These are phyloP conservation scores for Verasper variegatus DNA, from an alignment of 2,113 vertebrate genomes.

Conservation along the genomic window DNA sequence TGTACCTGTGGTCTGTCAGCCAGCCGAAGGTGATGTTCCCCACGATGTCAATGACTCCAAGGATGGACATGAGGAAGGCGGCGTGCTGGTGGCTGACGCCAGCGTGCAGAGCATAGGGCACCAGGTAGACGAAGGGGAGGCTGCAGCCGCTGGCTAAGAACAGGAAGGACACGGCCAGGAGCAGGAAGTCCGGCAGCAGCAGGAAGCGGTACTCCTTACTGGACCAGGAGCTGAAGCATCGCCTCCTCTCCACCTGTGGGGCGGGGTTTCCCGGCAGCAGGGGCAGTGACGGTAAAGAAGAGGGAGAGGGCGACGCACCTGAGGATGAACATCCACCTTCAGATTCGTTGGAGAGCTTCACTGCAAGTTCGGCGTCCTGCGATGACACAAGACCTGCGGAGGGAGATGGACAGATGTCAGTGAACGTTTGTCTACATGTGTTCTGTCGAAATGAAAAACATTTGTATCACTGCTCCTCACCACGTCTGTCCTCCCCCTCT, in stretches of 20 bases:
- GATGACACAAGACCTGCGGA: constrained; percentile 12
- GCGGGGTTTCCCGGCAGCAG: background rate
- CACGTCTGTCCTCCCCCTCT: background rate
- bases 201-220: constrained; percentile 88
- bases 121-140: constrained; percentile 93
- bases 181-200: constrained; percentile 87
- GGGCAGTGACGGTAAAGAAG: background rate
- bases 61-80: constrained; percentile 94
- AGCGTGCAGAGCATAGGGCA: constrained; percentile 90
- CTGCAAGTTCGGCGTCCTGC: constrained; percentile 2
- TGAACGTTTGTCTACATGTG: too few relatives aligned
- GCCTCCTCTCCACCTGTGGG: background rate
- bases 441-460: background rate
- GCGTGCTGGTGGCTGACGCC: constrained; percentile 90
- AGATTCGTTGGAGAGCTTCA: constrained; percentile 5
- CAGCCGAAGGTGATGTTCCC: constrained; percentile 96
- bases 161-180: constrained; percentile 88
- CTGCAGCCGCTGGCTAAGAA: constrained; percentile 95
- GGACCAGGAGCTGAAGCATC: constrained; percentile 58
- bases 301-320: background rate
- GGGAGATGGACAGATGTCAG: background rate
- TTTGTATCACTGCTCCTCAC: background rate
- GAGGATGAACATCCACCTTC: background rate
- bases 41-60: constrained; percentile 92
- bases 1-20: constrained; percentile 88